A percentile compares a stretch with the other conserved stretches of the same genome.
Evolutionary conservation across 2,797 vertebrate genomes (phyloP).

Genomic region (Sebastes umbrosus): DNA sequence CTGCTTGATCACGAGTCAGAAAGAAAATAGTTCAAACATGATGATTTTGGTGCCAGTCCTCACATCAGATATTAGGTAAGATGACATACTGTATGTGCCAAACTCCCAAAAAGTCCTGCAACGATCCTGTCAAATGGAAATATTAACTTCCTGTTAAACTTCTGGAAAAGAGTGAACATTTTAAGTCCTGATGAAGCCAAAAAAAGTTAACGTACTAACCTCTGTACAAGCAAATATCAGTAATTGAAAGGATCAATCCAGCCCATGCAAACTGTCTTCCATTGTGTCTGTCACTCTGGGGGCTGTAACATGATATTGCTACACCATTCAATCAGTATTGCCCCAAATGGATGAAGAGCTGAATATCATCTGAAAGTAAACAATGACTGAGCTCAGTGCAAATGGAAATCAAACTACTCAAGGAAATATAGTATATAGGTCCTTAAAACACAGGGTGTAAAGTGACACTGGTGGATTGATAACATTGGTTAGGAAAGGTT

Average conservation of each 20-base stretch:
- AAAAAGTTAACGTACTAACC: not conserved
- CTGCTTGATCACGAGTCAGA: not conserved
- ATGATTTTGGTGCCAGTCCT: constrained; percentile 61
- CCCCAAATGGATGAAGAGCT: constrained; percentile 42
- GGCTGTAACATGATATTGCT: constrained; percentile 52
- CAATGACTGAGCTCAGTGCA: constrained; percentile 52
- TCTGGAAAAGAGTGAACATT: constrained; percentile 6
- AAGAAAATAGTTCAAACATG: not conserved
- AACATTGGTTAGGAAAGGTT: constrained; percentile 48
- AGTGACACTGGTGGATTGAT: constrained; percentile 60
- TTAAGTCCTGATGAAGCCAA: constrained; percentile 12
- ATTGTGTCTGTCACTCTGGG: constrained; percentile 1
- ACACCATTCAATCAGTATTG: constrained; percentile 62
- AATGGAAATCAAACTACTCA: constrained; percentile 44
- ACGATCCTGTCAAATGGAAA: constrained; percentile 16
- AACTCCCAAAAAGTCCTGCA: constrained; percentile 12
- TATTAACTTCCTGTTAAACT: constrained; percentile 4
- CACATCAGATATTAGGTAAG: constrained; percentile 16
- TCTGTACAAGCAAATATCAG: constrained; percentile 32
- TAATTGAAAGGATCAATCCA: constrained; percentile 36
- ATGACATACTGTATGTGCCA: constrained; percentile 4
- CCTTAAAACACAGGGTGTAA: constrained; percentile 50
- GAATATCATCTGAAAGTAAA: constrained; percentile 47
- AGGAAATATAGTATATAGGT: constrained; percentile 56
- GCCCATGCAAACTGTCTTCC: constrained; percentile 25